Conservation (phyloP, 92 coral and sea anemone species). For the Siderastrea siderea region DNA sequence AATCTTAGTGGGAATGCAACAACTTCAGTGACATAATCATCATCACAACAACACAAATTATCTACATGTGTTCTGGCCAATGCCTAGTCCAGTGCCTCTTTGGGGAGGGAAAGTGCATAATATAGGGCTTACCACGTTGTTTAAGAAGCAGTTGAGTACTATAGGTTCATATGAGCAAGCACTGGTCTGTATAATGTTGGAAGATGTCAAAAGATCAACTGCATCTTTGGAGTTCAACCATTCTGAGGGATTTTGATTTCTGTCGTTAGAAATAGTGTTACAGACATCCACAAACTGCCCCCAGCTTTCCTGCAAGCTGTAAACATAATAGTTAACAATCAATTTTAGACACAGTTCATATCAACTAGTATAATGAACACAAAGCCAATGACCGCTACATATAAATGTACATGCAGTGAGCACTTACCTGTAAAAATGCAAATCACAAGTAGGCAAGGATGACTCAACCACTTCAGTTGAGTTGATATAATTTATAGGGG, state of each 20-base stretch:
- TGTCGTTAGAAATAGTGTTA: constrained; percentile 60
- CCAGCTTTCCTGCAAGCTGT: constrained; percentile 85
- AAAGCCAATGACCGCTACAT: too few species aligned
- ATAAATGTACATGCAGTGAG: too few species aligned
- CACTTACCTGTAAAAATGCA: too few species aligned
- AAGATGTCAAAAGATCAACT: constrained; percentile 66
- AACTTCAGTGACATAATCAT: too few species aligned
- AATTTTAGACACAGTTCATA: too few species aligned
- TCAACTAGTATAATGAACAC: too few species aligned
- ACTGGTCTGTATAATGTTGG: constrained; percentile 58
- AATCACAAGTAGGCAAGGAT: too few species aligned
- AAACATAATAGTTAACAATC: background rate
- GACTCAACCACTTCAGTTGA: too few species aligned
- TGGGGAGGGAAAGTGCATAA: background rate
- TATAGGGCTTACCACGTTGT: constrained; percentile 82
- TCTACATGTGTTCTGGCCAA: background rate
- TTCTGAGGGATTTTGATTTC: constrained; percentile 38
- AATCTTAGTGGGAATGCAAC: too few species aligned
- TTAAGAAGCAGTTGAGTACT: constrained; percentile 87
- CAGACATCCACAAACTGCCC: constrained; percentile 74
- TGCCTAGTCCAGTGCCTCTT: too few species aligned
- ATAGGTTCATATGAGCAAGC: constrained; percentile 84
- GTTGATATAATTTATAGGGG: too few species aligned
- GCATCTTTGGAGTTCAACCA: constrained; percentile 72
- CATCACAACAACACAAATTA: background rate